Base-by-base conservation (phyloP, 2,888 invertebrate genomes). In the Kryphioiulus occultus region DNA sequence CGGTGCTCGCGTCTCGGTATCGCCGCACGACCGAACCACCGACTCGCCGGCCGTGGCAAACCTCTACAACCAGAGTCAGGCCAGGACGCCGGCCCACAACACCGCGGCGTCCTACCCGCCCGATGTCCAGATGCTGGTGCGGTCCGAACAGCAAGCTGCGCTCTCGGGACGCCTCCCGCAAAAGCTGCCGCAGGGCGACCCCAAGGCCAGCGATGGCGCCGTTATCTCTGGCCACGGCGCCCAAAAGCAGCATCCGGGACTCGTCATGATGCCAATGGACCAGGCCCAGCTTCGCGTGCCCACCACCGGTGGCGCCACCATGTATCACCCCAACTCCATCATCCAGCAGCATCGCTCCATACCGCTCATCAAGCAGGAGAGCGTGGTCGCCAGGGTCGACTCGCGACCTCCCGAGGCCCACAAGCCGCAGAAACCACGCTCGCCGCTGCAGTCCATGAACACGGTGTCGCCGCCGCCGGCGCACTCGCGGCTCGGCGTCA, bases 21-120 rank as follows among this genome's bases (percentile, higher is more conserved):
- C 90, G 26, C 89, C 89, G 22, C 87, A 88, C 85, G 88, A 94
- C 94, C 90, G 95, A 94, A 90, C 95, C 94, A 89, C 95, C 94
- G 91, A 92, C 89, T 95, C 90, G 93, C 94, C 89, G 94, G 94
- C 90, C 94, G 95, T 93, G 92, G 90, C 91, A 32, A 90, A 90
- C 86, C 89, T 90, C 9, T 91, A 94, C 86, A 87, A 87, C 82
- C 88, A 89, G 82, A 89, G 89, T 26, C 88, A 89, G 68, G 35
- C 86, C 17, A n/a, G 85, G 47, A 44, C 85, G 44, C 85, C 87
- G n/a, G 84, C 85, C 15, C 39, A 84, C 30, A 44, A 87, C 35
- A 68, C 68, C n/a, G 87, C 82, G 5, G 30, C 44, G 19, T 7
- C 83, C 42, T 86, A 68, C 32, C 86, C 86, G 30, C 44, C 83